Evolutionary conservation across 2,888 invertebrate genomes (phyloP).

Genomic region (Drosophila ezoana): DNA sequence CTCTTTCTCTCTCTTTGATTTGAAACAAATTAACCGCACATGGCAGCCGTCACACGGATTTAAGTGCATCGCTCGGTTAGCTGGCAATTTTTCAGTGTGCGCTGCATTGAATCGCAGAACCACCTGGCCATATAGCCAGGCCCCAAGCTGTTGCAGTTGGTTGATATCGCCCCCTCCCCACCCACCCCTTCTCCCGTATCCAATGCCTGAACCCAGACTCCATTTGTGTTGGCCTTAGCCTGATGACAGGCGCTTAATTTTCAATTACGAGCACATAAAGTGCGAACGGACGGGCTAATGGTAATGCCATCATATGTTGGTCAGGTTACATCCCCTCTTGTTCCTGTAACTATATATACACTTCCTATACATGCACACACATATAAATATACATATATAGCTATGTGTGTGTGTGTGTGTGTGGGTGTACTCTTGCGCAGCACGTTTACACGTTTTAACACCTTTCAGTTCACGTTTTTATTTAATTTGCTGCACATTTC

Average conservation of each 20-base stretch:
- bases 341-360: conserved; percentile 2
- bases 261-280: conserved; percentile 73
- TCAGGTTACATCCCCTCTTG: conserved; percentile 30
- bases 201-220: background rate
- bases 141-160: conserved; percentile 2
- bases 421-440: background rate
- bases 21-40: conserved; percentile 76
- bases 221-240: conserved; percentile 10
- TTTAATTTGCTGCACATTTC: conserved; percentile 55
- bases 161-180: background rate
- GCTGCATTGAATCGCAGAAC: conserved; percentile 42
- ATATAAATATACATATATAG: background rate
- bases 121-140: conserved; percentile 6
- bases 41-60: conserved; percentile 68
- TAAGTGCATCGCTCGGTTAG: conserved; percentile 65
- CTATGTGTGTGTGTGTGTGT: background rate
- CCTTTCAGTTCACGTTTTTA: conserved; percentile 48
- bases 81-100: conserved; percentile 64
- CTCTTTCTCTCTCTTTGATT: conserved; percentile 44
- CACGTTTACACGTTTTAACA: conserved; percentile 45
- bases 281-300: conserved; percentile 42
- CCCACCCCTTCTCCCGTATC: too few relatives aligned
- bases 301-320: conserved; percentile 61
- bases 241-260: conserved; percentile 75
- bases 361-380: background rate